Base-by-base conservation (phyloP, 2,888 invertebrate species). In the Hylaea fasciaria region DNA sequence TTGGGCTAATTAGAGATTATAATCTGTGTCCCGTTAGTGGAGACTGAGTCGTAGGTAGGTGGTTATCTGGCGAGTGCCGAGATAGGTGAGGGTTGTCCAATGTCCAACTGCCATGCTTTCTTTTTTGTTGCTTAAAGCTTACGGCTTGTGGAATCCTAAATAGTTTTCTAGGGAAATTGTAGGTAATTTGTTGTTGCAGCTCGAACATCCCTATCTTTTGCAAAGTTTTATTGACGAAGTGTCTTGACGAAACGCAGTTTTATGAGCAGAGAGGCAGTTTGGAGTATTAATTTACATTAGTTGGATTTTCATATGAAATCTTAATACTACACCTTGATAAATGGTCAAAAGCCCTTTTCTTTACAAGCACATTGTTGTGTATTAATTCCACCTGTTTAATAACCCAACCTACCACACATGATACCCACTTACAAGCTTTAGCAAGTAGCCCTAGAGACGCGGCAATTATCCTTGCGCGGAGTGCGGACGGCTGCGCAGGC, bases 11-110 rank as follows among this genome's bases (percentile, higher is more conserved):
- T 82, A 84, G 78, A 85, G 85, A 86, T 87, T 80, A 80, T 82
- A 77, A 82, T 89, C 85, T 71, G 62, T 73, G 78, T 84, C 78
- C 88, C 87, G 87, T 89, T 89, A 88, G 74, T 81, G 80, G 80
- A 77, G 77, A 81, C 76, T 68, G 66, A 66, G 65, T 65, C 54
- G 66, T 59, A 64, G 65, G 57, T 68, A 58, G 48, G 57, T 66
- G 58, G 61, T 58, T 58, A 56, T 56, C 67, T 61, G 64, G 49
- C 45, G 44, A 39, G 43, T 44, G 8, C 44, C 57, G 17, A 55
- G 55, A 58, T 53, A 51, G 57, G 57, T 55, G 46, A 58, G 58
- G 58, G 58, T 48, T 58, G 58, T 32, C 32, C 2, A 32, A 10
- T 58, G 58, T 32, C 32, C 2, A 32, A 10, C 9, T 32, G 32